Evolutionary conservation across 2,113 vertebrate species (phyloP), one percentile per base, ranked within the genome.

Genomic region (Hypomesus transpacificus): DNA sequence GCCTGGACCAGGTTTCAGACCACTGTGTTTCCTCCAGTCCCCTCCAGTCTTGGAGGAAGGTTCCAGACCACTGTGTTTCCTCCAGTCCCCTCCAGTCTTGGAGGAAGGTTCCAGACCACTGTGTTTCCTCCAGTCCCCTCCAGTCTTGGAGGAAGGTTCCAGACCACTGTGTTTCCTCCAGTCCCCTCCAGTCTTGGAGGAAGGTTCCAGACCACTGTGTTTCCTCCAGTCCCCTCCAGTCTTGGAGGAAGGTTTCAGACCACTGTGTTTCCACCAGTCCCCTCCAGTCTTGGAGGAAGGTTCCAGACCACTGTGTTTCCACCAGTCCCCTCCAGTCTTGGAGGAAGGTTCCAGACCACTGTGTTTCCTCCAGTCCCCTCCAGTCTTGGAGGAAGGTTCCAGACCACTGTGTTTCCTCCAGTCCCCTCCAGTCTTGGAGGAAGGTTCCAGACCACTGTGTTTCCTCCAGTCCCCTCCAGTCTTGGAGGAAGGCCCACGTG

Each of bases 401-500:
- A n/a, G n/a, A n/a, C n/a, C n/a, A 69, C 34, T 28, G 16, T 46
- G 34, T 46, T 81, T 68, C 68, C 71, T 67, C 53, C 61, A 81
- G 60, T 77, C 26, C 78, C 78, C 78, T 57, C 68, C 67, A 80
- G 78, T 80, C 77, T 84, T 81, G 74, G 83, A 85, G 59, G 77
- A 70, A 73, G 75, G 85, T n/a, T n/a, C n/a, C n/a, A n/a, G n/a
- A n/a, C n/a, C n/a, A 69, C 34, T 28, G 16, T 46, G 34, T 46
- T 81, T 68, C 68, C 71, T 67, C 53, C 61, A 81, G 60, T 77
- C 26, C 78, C 78, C 78, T 57, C 68, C 67, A 80, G 78, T 80
- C 77, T 84, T 81, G 74, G 83, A 85, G 59, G 77, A 70, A 73
- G 75, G 85, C 85, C 83, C 80, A 77, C 75, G 74, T 16, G 80